These are phyloP conservation scores for Rhagoletis pomonella DNA, from an alignment of 1,140 invertebrate species.

Conservation along the genomic window DNA sequence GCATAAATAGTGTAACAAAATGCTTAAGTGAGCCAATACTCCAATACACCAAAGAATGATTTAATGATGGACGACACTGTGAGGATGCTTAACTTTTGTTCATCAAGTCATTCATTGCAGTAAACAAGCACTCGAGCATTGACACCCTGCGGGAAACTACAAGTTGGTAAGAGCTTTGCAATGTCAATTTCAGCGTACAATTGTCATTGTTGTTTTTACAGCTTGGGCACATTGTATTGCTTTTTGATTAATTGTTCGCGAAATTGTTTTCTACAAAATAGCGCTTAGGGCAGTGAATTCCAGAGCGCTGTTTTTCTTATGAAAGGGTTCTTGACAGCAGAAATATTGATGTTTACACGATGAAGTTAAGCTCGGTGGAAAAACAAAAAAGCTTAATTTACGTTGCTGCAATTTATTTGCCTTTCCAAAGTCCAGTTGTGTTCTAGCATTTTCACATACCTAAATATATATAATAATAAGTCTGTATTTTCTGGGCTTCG, in stretches of 20 bases:
- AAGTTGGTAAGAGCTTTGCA: conserved; percentile 1
- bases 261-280: not conserved
- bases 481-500: too few relatives aligned
- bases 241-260: conserved; percentile 40
- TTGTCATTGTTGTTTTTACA: not conserved
- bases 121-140: not conserved
- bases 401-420: not conserved
- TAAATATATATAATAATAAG: too few relatives aligned
- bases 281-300: not conserved
- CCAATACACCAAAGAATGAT: not conserved
- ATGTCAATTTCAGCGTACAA: not conserved
- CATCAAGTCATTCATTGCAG: conserved; percentile 1
- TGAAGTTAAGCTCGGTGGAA: not conserved
- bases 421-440: not conserved
- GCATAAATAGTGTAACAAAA: not conserved
- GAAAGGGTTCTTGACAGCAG: not conserved
- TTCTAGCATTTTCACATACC: not conserved
- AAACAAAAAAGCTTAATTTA: conserved; percentile 11
- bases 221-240: not conserved
- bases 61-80: not conserved
- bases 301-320: not conserved
- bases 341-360: not conserved
- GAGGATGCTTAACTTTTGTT: not conserved
- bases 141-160: not conserved
- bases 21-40: not conserved